Conservation (phyloP, 2,113 vertebrate genomes). For the Sclerurus mexicanus region DNA sequence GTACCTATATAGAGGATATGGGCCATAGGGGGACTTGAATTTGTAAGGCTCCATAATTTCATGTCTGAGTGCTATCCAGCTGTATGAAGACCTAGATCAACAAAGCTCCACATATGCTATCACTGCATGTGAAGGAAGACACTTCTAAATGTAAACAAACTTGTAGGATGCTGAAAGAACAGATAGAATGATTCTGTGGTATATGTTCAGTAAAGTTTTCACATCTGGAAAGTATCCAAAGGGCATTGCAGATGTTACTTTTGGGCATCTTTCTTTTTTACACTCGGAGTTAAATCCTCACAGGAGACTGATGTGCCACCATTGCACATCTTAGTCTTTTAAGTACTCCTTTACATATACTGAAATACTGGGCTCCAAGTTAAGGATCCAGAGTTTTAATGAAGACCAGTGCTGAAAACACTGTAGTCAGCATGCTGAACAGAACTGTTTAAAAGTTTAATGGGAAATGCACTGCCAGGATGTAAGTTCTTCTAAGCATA, state of each 20-base stretch:
- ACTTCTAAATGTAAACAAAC: background rate
- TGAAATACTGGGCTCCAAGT: background rate
- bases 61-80: background rate
- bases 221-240: background rate
- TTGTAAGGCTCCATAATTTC: background rate
- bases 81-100: background rate
- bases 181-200: background rate
- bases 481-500: background rate
- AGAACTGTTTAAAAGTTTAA: background rate
- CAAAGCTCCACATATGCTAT: background rate
- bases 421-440: background rate
- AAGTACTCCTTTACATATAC: background rate
- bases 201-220: background rate
- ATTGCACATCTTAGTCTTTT: background rate
- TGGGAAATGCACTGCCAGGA: background rate
- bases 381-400: background rate
- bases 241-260: background rate
- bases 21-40: background rate
- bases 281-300: background rate
- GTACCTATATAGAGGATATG: background rate
- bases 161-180: background rate
- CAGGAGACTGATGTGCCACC: background rate
- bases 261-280: background rate
- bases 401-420: background rate
- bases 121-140: background rate